phyloP scores from a whole-genome alignment of 2,888 invertebrate genomes.

The Strigamia transsilvanica region DNA sequence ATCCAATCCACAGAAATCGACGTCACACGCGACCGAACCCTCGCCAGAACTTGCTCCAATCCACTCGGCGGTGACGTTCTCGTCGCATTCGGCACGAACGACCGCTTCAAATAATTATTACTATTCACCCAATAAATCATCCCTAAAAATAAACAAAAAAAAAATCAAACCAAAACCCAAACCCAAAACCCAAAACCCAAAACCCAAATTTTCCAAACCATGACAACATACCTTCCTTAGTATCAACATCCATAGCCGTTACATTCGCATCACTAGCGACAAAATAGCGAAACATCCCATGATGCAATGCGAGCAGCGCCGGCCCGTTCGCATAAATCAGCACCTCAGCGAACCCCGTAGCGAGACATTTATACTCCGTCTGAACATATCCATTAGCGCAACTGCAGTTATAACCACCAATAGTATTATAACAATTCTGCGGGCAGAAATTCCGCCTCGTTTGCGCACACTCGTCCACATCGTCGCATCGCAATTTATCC shows the following conservation, averaged over 20 bases:
- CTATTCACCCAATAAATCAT: constrained; percentile 53
- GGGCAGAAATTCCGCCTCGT: constrained; percentile 79
- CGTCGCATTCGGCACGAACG: constrained; percentile 46
- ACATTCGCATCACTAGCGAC: constrained; percentile 52
- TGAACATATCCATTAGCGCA: constrained; percentile 80
- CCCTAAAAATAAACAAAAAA: neutral
- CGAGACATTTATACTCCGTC: constrained; percentile 57
- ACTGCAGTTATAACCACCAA: constrained; percentile 86
- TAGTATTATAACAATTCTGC: constrained; percentile 88
- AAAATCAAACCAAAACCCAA: neutral
- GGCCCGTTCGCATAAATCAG: constrained; percentile 53
- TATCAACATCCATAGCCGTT: constrained; percentile 52
- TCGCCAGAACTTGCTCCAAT: constrained; percentile 51
- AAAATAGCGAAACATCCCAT: constrained; percentile 52
- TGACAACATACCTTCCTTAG: constrained; percentile 37
- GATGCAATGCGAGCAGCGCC: constrained; percentile 51
- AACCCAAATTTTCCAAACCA: neutral
- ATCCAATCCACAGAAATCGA: constrained; percentile 94
- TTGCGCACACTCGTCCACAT: constrained; percentile 84
- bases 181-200: neutral
- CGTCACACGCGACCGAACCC: constrained; percentile 74
- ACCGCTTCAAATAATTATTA: constrained; percentile 52
- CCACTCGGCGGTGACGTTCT: constrained; percentile 51
- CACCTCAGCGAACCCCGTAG: constrained; percentile 50
- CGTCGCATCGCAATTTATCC: constrained; percentile 40